Evolutionary conservation across 2,113 vertebrate species (phyloP), one percentile per base, ranked within the genome.

Genomic region (Pangasianodon gigas): DNA sequence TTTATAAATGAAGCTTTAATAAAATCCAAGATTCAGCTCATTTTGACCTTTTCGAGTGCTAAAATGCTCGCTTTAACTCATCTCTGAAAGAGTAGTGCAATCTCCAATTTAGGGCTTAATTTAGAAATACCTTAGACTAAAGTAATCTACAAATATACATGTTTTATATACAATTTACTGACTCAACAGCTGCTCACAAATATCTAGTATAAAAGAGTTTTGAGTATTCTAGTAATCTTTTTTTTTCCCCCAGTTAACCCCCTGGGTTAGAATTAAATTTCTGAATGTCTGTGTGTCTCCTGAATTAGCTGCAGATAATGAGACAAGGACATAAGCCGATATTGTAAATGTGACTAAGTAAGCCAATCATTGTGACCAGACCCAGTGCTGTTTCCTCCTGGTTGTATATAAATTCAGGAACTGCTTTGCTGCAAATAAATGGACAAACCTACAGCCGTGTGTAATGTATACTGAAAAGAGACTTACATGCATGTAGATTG

Each of bases 391-490:
- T 52, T 65, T 74, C 54, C 10, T 90, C 14, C n/a, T 77, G 4
- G 18, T 26, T 62, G 7, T 84, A 21, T 44, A 48, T 48, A n/a
- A 65, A 65, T 51, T 85, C 84, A 51, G 8, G 46, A 86, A 18
- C 19, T 82, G 6, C 5, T 62, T n/a, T 48, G 69, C 48, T 46
- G 62, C 93, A 89, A 67, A 37, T 87, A 87, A 92, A 92, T 90
- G 92, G 87, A 93, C 90, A 92, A 24, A 48, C 86, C 74, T 87
- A 87, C 56, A n/a, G 44, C 37, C 37, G 56, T 54, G 77, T 0
- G 26, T 80, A 24, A 48, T 52, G 48, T 29, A 18, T 26, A 48
- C 65, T 87, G 93, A 91, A 92, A 94, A 91, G 77, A 48, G 29
- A 81, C 44, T 46, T 86, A 16, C 62, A 69, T 44, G n/a, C 6